These are phyloP conservation scores for Pyrrhosoma nymphula DNA, from an alignment of 2,888 invertebrate genomes.

Conservation along the genomic window DNA sequence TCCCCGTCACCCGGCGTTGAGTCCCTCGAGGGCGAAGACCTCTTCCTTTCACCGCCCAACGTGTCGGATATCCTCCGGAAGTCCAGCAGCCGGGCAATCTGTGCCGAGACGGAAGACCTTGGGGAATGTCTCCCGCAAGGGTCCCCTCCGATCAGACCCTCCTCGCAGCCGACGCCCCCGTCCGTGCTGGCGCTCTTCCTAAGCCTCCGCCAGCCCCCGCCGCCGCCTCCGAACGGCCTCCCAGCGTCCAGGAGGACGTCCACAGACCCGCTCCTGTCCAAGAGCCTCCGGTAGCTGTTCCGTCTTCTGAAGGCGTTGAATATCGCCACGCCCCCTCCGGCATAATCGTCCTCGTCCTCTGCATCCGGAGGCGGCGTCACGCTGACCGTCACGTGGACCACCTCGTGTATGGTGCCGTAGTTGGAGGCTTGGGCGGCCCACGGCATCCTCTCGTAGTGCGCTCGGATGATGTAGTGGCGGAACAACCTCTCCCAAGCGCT, in stretches of 20 bases:
- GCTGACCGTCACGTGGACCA: slow-evolving; percentile 48
- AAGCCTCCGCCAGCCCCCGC: slow-evolving; percentile 72
- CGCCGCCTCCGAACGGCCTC: slow-evolving; percentile 77
- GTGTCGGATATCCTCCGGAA: slow-evolving; percentile 84
- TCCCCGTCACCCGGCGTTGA: not conserved
- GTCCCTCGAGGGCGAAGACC: slow-evolving; percentile 76
- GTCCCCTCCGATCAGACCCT: slow-evolving; percentile 79
- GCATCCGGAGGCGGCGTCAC: slow-evolving; percentile 35
- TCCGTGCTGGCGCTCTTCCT: slow-evolving; percentile 76
- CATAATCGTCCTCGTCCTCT: slow-evolving; percentile 41
- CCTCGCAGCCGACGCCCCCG: slow-evolving; percentile 79
- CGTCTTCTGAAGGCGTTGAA: slow-evolving; percentile 53
- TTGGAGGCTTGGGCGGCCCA: slow-evolving; percentile 37
- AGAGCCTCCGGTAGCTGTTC: slow-evolving; percentile 62
- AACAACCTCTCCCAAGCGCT: slow-evolving; percentile 40
- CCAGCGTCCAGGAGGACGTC: slow-evolving; percentile 76
- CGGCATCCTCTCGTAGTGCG: not conserved
- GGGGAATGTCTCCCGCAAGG: slow-evolving; percentile 74
- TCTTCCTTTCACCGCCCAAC: slow-evolving; percentile 76
- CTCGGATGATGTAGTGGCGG: not conserved
- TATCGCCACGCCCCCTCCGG: slow-evolving; percentile 33
- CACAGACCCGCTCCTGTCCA: slow-evolving; percentile 73
- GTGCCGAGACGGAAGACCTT: slow-evolving; percentile 76
- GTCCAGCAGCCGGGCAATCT: slow-evolving; percentile 81
- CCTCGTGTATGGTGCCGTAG: slow-evolving; percentile 52